Conservation (phyloP, 2,888 invertebrate species). For the Alsophila aescularia region DNA sequence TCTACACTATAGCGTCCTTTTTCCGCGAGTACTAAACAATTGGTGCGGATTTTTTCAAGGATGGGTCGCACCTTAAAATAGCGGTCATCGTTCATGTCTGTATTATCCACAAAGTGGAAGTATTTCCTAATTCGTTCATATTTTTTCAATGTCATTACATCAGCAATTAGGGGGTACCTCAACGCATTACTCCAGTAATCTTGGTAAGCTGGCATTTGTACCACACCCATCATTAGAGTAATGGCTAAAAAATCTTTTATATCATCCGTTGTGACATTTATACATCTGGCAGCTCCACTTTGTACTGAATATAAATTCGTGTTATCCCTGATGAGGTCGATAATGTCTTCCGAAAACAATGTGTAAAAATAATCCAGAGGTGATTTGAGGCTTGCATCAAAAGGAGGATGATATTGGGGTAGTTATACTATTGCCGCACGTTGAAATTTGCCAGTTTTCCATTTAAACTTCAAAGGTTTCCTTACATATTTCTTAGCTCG, state of each 20-base stretch:
- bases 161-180: constrained; percentile 1
- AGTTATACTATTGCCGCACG: no score
- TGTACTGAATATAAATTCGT: no score
- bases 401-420: no score
- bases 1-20: no score
- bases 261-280: not conserved
- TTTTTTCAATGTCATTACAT: constrained; percentile 1
- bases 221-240: not conserved
- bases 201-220: not conserved
- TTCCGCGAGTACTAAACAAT: constrained; percentile 4
- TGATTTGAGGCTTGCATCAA: no score
- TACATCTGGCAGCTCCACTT: no score
- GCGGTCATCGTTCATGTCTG: constrained; percentile 1
- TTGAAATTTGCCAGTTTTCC: no score
- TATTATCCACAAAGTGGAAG: constrained; percentile 1
- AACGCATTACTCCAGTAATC: not conserved
- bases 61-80: constrained; percentile 3
- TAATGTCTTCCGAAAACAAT: no score
- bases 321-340: no score
- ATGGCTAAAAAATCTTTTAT: constrained; percentile 1
- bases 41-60: constrained; percentile 1
- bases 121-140: constrained; percentile 1
- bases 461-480: no score
- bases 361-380: no score
- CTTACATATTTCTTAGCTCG: no score